phyloP scores from a whole-genome alignment of 2,797 vertebrate species.

The Protosalanx chinensis region DNA sequence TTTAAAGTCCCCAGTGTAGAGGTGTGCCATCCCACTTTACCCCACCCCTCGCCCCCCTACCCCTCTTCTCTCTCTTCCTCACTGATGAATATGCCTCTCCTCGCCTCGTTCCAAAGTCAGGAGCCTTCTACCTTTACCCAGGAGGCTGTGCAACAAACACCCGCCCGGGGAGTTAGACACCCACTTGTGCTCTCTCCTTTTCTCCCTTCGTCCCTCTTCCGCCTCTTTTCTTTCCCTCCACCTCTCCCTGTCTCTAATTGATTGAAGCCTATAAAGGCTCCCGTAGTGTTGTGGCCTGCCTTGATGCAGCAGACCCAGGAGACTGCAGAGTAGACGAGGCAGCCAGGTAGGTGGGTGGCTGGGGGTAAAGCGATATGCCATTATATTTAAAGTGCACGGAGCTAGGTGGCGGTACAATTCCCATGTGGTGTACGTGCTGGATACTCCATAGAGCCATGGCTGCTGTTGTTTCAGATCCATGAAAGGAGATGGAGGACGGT shows the following conservation, averaged over 20 bases:
- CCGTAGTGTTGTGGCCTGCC: constrained; percentile 6
- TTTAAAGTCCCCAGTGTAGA: constrained; percentile 15
- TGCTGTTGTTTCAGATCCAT: neutral
- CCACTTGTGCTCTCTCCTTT: neutral
- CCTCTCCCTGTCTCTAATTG: constrained; percentile 8
- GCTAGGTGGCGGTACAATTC: constrained; percentile 5
- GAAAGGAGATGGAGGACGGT: neutral
- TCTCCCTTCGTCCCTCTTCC: too few species aligned
- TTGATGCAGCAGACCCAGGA: constrained; percentile 15
- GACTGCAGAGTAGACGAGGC: neutral
- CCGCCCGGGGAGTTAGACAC: neutral
- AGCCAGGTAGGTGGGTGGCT: constrained; percentile 9
- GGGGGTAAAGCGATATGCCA: constrained; percentile 13
- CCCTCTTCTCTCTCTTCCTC: constrained; percentile 6
- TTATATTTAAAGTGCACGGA: constrained; percentile 20
- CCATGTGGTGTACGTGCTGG: neutral
- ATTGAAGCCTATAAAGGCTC: constrained; percentile 11
- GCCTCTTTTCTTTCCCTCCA: too few species aligned
- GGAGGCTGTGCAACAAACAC: constrained; percentile 7
- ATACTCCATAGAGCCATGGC: neutral
- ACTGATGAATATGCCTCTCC: constrained; percentile 13
- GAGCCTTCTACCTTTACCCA: constrained; percentile 1
- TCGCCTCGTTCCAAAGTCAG: constrained; percentile 1
- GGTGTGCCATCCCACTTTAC: constrained; percentile 7
- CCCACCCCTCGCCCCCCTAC: neutral